Conservation (phyloP, 2,797 vertebrate species). For the Poeciliopsis infans region DNA sequence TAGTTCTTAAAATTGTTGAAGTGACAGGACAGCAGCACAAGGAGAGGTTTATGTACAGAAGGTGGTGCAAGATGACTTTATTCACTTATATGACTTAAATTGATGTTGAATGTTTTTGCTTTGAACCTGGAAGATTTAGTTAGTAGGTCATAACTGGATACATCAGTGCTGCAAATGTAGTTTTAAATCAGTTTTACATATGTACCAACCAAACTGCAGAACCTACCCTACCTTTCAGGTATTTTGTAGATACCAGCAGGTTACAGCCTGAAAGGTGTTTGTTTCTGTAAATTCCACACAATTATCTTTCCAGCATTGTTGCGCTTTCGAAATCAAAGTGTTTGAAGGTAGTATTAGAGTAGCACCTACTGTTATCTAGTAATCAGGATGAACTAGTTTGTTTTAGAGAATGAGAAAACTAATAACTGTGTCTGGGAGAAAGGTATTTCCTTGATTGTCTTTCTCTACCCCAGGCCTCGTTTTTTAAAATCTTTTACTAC, state of each 20-base stretch:
- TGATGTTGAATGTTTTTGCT: background rate
- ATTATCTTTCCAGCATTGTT: background rate
- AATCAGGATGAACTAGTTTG: background rate
- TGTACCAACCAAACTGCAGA: background rate
- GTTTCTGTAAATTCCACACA: background rate
- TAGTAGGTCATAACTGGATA: background rate
- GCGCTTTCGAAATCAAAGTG: background rate
- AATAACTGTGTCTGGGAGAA: background rate
- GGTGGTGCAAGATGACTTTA: background rate
- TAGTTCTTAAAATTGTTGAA: background rate
- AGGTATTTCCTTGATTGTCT: background rate
- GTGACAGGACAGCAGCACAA: background rate
- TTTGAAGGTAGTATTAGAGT: background rate
- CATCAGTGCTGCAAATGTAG: background rate
- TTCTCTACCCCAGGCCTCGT: background rate
- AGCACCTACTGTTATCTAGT: background rate
- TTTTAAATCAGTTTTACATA: background rate
- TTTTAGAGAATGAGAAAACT: too few relatives aligned
- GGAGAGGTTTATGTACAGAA: background rate
- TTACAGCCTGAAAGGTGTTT: background rate
- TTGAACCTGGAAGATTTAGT: background rate
- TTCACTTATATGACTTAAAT: background rate
- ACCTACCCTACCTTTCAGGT: background rate
- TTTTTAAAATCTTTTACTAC: background rate
- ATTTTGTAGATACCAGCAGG: background rate